Conservation (phyloP, 2,888 invertebrate species). For the Metopia argyrocephala region DNA sequence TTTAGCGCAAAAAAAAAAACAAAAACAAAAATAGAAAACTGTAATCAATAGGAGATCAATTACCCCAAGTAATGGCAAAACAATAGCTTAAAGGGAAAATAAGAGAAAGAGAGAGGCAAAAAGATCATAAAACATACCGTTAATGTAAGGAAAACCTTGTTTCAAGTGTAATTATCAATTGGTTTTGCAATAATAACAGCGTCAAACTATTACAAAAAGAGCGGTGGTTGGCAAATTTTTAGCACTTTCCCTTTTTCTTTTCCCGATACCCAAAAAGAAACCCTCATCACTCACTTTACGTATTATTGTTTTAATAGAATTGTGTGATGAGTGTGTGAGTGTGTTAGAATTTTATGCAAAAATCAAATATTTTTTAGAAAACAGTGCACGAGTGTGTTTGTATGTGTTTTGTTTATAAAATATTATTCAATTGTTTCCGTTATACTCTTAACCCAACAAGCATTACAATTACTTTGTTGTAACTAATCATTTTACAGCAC, state of each 20-base stretch:
- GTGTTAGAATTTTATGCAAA: no score
- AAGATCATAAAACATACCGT: not conserved
- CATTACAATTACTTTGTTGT: slow-evolving; percentile 38
- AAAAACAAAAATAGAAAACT: no score
- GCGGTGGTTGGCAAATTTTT: slow-evolving; percentile 23
- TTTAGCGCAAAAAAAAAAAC: slow-evolving; percentile 37
- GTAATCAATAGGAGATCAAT: slow-evolving; percentile 64
- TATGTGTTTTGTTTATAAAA: not conserved
- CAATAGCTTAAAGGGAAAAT: slow-evolving; percentile 13
- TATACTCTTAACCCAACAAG: slow-evolving; percentile 8
- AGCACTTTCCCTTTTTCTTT: not conserved
- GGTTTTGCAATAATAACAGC: slow-evolving; percentile 41
- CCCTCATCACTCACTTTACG: not conserved
- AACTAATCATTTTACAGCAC: not conserved
- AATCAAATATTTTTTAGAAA: no score
- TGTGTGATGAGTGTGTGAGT: no score
- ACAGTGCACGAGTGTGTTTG: not conserved
- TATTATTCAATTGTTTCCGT: not conserved
- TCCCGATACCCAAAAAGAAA: not conserved
- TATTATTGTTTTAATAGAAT: not conserved
- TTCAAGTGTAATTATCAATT: slow-evolving; percentile 57
- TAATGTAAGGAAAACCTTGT: slow-evolving; percentile 30
- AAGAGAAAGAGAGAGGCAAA: not conserved
- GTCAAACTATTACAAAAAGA: no score
- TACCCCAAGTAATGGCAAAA: slow-evolving; percentile 38